Conservation (phyloP, 2,888 invertebrate genomes). For the Catonia carolina region DNA sequence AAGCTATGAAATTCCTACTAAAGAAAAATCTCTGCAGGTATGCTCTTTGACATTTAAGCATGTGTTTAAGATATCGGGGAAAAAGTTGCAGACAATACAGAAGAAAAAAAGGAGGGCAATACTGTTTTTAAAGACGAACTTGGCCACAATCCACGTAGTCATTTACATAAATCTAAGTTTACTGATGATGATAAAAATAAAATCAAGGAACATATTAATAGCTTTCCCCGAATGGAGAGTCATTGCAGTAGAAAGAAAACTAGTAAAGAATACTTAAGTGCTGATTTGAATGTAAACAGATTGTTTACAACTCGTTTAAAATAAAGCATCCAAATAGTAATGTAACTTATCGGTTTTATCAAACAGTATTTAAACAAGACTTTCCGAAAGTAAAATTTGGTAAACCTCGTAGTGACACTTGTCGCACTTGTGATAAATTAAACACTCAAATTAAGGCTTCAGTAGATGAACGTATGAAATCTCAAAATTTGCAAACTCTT, state of each 20-base stretch:
- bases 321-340: not conserved
- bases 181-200: not conserved
- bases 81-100: too few species aligned
- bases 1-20: too few species aligned
- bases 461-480: not conserved
- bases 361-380: not conserved
- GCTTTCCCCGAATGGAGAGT: not conserved
- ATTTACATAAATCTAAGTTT: not conserved
- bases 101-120: too few species aligned
- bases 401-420: not conserved
- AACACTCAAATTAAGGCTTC: not conserved
- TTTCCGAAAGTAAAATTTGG: not conserved
- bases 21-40: too few species aligned
- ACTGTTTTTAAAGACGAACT: not conserved
- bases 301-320: not conserved
- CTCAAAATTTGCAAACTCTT: not conserved
- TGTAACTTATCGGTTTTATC: not conserved
- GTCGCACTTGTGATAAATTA: not conserved
- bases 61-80: too few species aligned
- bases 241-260: slow-evolving; percentile 2
- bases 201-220: slow-evolving; percentile 5
- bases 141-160: not conserved
- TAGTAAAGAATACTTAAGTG: not conserved
- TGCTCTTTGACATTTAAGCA: too few species aligned
- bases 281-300: slow-evolving; percentile 4